Evolutionary conservation across 2,113 vertebrate genomes (phyloP).

Genomic region (Atrichornis clamosus): DNA sequence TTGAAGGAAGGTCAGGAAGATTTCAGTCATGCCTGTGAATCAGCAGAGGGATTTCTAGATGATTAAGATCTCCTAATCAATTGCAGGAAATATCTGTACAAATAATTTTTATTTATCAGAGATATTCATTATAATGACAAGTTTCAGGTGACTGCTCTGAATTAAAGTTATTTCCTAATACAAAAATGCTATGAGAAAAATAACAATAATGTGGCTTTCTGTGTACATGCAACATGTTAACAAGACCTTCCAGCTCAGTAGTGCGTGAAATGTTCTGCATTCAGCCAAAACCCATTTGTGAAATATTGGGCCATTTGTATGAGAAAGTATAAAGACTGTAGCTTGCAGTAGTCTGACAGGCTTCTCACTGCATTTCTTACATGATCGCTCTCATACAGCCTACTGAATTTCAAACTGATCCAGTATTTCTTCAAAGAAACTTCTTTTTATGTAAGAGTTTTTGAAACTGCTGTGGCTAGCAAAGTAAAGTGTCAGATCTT

Average conservation of each 20-base stretch:
- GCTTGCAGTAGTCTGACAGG: neutral
- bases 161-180: neutral
- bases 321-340: neutral
- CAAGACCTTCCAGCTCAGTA: neutral
- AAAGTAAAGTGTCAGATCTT: neutral
- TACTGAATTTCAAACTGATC: neutral
- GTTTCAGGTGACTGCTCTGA: neutral
- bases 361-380: neutral
- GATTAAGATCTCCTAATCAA: neutral
- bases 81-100: neutral
- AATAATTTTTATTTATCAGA: neutral
- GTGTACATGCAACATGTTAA: neutral
- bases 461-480: neutral
- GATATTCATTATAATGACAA: neutral
- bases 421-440: neutral
- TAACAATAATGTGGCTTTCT: neutral
- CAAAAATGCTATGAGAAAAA: neutral
- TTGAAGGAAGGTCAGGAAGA: neutral
- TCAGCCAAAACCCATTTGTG: neutral
- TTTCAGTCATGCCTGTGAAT: neutral
- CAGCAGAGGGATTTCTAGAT: neutral
- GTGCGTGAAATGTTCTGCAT: neutral
- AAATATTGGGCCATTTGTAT: neutral
- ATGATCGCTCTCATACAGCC: neutral
- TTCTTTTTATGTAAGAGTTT: neutral